Evolutionary conservation across 2,113 vertebrate genomes (phyloP).

Genomic region (Paradisaea rubra): DNA sequence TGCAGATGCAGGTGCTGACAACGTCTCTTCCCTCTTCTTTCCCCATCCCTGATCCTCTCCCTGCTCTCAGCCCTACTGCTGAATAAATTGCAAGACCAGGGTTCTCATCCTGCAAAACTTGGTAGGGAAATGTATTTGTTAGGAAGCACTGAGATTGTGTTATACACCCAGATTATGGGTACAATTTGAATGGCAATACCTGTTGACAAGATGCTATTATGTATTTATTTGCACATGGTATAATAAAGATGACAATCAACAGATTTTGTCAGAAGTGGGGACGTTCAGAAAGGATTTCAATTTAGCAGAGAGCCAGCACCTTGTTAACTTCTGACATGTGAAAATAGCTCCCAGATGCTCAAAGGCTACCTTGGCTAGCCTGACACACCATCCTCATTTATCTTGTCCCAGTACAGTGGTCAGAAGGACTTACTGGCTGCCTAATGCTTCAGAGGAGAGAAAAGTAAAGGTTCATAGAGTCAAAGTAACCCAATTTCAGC

Average conservation of each 20-base stretch:
- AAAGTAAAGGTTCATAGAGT: background rate
- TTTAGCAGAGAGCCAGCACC: background rate
- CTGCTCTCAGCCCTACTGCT: background rate
- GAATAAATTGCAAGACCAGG: background rate
- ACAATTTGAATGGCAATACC: background rate
- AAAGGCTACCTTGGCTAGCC: background rate
- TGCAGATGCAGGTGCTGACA: background rate
- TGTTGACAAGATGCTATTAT: conserved; percentile 25
- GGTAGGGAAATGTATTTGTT: background rate
- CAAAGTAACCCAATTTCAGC: background rate
- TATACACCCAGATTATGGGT: background rate
- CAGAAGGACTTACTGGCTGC: background rate
- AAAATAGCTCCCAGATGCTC: background rate
- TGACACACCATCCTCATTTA: background rate
- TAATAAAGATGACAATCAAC: conserved; percentile 12
- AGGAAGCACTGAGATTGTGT: background rate
- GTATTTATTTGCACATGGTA: background rate
- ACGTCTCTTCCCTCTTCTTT: background rate
- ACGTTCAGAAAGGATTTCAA: background rate
- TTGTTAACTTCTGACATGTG: conserved; percentile 14
- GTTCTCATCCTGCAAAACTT: background rate
- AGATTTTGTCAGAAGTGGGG: background rate
- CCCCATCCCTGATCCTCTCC: background rate
- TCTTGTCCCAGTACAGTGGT: background rate
- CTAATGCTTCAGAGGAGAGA: background rate